These are phyloP conservation scores for Calidris pygmaea DNA, from an alignment of 2,113 vertebrate species.

Conservation along the genomic window DNA sequence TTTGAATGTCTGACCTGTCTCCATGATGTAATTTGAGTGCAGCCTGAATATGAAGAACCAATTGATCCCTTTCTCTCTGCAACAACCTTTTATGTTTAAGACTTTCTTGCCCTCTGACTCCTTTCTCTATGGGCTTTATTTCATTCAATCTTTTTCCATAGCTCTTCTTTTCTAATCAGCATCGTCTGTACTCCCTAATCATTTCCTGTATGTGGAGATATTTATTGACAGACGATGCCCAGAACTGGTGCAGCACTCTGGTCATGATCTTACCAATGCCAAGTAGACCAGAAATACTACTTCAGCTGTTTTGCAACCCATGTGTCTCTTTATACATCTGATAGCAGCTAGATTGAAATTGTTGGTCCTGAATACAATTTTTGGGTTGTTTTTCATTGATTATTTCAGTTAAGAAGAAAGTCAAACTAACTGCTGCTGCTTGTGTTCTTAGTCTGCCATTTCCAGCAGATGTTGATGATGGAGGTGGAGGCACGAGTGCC, in stretches of 20 bases:
- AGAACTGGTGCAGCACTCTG: neutral
- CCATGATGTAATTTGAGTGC: neutral
- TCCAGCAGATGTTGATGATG: conserved; percentile 61
- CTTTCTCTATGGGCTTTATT: neutral
- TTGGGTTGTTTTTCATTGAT: neutral
- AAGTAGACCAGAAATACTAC: neutral
- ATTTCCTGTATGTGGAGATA: neutral
- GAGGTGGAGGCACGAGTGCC: conserved; percentile 29
- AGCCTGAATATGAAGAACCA: neutral
- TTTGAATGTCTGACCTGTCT: neutral
- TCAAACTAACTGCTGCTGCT: neutral
- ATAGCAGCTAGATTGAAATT: neutral
- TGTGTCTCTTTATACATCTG: neutral
- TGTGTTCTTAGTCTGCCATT: conserved; percentile 86
- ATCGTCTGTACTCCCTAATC: neutral
- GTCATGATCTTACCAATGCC: neutral
- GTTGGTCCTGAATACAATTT: neutral
- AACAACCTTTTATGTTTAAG: neutral
- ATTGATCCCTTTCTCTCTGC: neutral
- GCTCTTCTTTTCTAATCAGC: neutral
- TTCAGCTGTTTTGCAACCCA: neutral
- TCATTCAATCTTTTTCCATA: neutral
- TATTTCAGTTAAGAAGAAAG: neutral
- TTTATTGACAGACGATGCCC: neutral
- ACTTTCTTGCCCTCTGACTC: neutral